These are phyloP conservation scores for Coptodon bakossiorum DNA, from an alignment of 2,113 vertebrate species.

Conservation along the genomic window DNA sequence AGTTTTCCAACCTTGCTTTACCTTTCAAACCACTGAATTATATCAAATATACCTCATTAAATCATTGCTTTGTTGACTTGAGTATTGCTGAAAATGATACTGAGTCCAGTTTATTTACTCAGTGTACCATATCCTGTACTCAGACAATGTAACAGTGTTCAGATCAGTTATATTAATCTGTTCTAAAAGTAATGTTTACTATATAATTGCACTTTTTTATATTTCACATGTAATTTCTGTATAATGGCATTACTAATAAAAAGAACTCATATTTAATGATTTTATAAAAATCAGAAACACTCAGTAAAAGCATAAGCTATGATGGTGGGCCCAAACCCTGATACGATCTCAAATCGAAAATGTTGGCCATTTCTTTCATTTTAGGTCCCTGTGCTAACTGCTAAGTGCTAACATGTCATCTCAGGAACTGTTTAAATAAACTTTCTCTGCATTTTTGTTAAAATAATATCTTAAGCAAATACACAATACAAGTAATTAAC, in stretches of 20 bases:
- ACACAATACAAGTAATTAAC: neutral
- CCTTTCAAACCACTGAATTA: neutral
- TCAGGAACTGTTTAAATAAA: neutral
- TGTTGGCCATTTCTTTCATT: neutral
- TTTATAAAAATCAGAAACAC: neutral
- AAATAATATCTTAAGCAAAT: neutral
- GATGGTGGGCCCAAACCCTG: neutral
- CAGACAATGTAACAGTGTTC: neutral
- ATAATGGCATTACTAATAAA: neutral
- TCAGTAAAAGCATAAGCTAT: neutral
- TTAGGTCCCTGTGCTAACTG: neutral
- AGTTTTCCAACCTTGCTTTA: neutral
- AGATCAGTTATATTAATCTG: neutral
- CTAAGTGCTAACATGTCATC: neutral
- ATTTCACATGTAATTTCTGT: neutral
- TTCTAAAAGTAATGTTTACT: neutral
- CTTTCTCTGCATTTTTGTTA: neutral
- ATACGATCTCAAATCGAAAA: neutral
- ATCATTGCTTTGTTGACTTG: neutral
- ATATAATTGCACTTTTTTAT: neutral
- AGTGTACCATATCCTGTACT: neutral
- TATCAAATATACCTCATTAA: neutral
- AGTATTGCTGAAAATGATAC: neutral
- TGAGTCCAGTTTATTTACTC: neutral
- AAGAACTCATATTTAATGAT: neutral